These are phyloP conservation scores for Aptenodytes patagonicus DNA, from an alignment of 2,113 vertebrate genomes.

Conservation along the genomic window DNA sequence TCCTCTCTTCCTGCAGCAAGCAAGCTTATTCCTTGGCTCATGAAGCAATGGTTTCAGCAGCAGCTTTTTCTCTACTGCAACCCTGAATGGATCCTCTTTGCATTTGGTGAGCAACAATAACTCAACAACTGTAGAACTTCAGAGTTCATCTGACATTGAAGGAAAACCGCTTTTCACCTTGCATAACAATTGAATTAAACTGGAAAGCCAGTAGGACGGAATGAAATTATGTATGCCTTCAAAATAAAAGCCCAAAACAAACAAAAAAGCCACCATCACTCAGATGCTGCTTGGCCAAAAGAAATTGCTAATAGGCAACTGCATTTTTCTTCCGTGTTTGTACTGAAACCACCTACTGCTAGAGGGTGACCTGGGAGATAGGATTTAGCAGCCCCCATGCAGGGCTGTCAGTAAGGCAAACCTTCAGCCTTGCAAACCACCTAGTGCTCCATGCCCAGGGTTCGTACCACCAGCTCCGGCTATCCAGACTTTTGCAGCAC, in stretches of 20 bases:
- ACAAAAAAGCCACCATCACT: neutral
- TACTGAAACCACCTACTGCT: neutral
- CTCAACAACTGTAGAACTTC: neutral
- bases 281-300: neutral
- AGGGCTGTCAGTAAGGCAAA: no score
- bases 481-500: neutral
- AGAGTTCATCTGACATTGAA: neutral
- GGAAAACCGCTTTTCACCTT: neutral
- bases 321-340: neutral
- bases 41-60: neutral
- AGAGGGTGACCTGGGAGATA: fast-evolving
- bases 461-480: fast-evolving
- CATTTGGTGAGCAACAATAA: fast-evolving
- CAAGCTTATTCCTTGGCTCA: neutral
- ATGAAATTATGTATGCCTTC: neutral
- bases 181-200: neutral
- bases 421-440: neutral
- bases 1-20: neutral
- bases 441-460: fast-evolving
- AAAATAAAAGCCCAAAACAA: neutral
- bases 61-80: neutral
- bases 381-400: fast-evolving
- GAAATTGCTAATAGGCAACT: neutral
- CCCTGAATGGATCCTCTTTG: neutral
- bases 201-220: neutral